Evolutionary conservation across 35 echinoderm and acorn worm species (phyloP).

Genomic region (Chiridota heheva): DNA sequence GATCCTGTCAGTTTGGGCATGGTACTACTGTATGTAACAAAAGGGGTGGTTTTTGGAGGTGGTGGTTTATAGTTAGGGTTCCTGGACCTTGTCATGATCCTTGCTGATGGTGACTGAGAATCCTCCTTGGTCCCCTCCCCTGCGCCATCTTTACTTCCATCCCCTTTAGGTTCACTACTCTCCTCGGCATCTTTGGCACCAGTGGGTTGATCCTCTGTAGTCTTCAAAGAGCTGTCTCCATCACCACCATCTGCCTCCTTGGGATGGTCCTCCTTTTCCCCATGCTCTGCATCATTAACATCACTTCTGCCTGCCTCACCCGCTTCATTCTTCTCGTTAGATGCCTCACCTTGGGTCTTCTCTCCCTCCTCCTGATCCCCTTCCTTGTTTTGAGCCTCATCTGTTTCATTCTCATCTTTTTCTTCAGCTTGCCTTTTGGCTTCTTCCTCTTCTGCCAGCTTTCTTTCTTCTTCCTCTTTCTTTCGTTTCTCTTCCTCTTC

Average conservation of each 20-base stretch:
- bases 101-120: background rate
- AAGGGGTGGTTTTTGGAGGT: slow-evolving; percentile 86
- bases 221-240: slow-evolving; percentile 5
- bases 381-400: background rate
- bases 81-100: slow-evolving; percentile 89
- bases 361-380: no score
- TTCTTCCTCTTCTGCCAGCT: slow-evolving; percentile 1
- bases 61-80: slow-evolving; percentile 99
- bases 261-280: background rate
- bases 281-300: slow-evolving; percentile 12
- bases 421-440: slow-evolving; percentile 29
- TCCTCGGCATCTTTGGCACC: background rate
- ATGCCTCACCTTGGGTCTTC: slow-evolving; percentile 16
- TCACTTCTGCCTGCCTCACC: background rate
- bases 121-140: slow-evolving; percentile 50
- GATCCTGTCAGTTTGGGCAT: slow-evolving; percentile 47
- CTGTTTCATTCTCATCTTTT: background rate
- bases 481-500: slow-evolving; percentile 62
- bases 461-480: slow-evolving; percentile 39
- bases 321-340: slow-evolving; percentile 5
- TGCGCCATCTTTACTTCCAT: background rate
- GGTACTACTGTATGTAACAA: slow-evolving; percentile 85
- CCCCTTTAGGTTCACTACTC: slow-evolving; percentile 1
- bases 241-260: background rate
- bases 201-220: background rate